phyloP scores from a whole-genome alignment of 2,888 invertebrate species.

The Caradrina kadenii region DNA sequence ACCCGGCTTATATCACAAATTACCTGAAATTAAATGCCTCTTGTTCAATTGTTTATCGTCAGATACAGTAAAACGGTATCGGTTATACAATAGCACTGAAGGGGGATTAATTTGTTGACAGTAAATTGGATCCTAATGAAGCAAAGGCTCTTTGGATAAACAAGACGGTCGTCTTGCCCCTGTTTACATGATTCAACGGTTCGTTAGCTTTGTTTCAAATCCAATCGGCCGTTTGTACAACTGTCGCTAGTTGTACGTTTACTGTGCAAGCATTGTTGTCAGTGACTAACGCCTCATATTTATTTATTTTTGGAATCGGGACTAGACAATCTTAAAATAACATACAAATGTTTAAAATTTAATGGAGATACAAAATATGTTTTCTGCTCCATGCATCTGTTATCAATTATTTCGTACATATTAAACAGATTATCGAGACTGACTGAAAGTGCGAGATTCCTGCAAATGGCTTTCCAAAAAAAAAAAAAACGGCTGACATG shows the following conservation, averaged over 20 bases:
- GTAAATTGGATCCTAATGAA: conserved; percentile 91
- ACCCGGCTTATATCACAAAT: conserved; percentile 44
- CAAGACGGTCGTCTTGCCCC: conserved; percentile 89
- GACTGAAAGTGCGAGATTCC: too few species aligned
- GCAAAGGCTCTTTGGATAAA: conserved; percentile 90
- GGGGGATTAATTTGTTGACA: conserved; percentile 89
- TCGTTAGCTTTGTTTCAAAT: conserved; percentile 90
- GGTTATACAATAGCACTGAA: conserved; percentile 76
- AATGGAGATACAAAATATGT: background rate
- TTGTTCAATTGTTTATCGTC: conserved; percentile 56
- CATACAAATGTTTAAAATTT: background rate
- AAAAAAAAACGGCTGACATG: background rate
- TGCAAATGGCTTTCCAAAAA: background rate
- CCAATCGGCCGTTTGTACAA: conserved; percentile 78
- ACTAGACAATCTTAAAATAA: background rate
- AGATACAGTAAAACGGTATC: conserved; percentile 65
- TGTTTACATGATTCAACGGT: conserved; percentile 90
- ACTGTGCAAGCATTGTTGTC: conserved; percentile 48
- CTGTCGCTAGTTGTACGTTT: conserved; percentile 56
- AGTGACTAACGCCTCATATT: conserved; percentile 33
- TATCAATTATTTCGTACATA: background rate
- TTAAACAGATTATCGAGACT: too few species aligned
- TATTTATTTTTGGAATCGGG: conserved; percentile 12
- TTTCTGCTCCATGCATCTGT: background rate
- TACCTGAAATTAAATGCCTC: conserved; percentile 53